phyloP scores from a whole-genome alignment of 2,797 vertebrate species.

The Champsocephalus esox region DNA sequence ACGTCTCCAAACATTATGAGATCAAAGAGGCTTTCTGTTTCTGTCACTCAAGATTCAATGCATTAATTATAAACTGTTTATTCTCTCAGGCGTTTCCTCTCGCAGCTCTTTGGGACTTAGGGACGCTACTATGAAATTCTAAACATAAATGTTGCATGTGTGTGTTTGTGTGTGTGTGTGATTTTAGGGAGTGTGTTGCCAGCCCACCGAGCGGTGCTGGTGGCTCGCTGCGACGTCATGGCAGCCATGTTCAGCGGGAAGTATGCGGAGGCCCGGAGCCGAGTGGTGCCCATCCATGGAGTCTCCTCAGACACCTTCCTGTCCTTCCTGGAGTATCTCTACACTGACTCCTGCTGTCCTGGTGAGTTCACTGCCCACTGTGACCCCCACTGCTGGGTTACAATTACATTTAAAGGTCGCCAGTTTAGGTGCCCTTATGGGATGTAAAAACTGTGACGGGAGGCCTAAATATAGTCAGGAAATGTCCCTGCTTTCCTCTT shows the following conservation, averaged over 20 bases:
- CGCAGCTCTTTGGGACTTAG: conserved; percentile 6
- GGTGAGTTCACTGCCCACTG: conserved; percentile 83
- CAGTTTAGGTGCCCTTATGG: not conserved
- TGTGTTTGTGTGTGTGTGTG: conserved; percentile 21
- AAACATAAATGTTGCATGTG: conserved; percentile 7
- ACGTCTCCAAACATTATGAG: not conserved
- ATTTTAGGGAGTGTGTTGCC: conserved; percentile 89
- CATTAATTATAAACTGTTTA: not conserved
- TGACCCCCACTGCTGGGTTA: not conserved
- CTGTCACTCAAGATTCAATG: not conserved
- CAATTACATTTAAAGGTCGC: not conserved
- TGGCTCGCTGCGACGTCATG: conserved; percentile 97
- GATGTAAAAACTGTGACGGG: not conserved
- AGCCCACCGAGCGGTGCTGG: conserved; percentile 94
- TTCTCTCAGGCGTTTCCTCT: not conserved
- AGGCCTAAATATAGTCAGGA: conserved; percentile 24
- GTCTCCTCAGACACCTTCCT: conserved; percentile 98
- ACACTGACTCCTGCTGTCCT: conserved; percentile 96
- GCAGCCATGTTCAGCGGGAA: conserved; percentile 98
- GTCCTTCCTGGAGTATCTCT: conserved; percentile 96
- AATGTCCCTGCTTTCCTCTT: not conserved
- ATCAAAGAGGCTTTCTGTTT: not conserved
- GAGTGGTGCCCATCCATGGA: conserved; percentile 94
- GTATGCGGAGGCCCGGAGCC: conserved; percentile 92
- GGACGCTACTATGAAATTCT: not conserved